Evolutionary conservation across 37 sponge, comb jelly and placozoan genomes (phyloP).

Genomic region (Geodia barretti): DNA sequence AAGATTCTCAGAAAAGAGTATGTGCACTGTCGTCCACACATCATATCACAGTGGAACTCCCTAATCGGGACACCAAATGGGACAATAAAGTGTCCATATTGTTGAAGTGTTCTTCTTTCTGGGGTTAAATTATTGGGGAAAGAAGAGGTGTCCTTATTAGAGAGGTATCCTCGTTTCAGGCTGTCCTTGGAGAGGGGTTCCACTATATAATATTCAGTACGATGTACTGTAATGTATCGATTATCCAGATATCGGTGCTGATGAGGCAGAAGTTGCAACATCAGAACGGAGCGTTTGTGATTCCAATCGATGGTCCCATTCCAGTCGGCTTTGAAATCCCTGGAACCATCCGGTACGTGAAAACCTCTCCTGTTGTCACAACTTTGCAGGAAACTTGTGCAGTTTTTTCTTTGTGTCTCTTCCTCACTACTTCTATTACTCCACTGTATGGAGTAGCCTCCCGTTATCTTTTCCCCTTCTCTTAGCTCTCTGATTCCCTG

Average conservation of each 20-base stretch:
- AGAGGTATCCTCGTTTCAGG: not conserved
- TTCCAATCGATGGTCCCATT: conserved; percentile 72
- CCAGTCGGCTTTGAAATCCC: conserved; percentile 71
- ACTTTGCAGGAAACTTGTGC: not conserved
- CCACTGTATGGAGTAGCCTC: not conserved
- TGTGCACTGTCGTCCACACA: not conserved
- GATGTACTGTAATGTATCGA: not conserved
- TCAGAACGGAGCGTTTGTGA: conserved; percentile 73
- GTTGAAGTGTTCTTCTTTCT: not conserved
- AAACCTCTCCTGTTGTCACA: too few relatives aligned
- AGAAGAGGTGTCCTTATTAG: not conserved
- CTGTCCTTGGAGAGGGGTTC: too few relatives aligned
- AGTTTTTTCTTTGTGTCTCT: not conserved
- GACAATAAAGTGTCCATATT: not conserved
- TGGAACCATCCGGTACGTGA: conserved; percentile 67
- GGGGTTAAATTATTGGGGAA: not conserved
- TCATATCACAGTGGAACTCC: not conserved
- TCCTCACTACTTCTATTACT: not conserved
- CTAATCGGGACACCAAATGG: not conserved
- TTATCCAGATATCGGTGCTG: conserved; percentile 77
- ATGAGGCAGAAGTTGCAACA: conserved; percentile 74
- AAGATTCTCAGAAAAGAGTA: conserved; percentile 89
- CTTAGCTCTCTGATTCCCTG: not conserved
- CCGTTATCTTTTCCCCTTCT: not conserved
- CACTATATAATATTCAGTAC: too few relatives aligned